Base-by-base conservation (phyloP, 2,797 vertebrate genomes). In the Cephalopachus bancanus region DNA sequence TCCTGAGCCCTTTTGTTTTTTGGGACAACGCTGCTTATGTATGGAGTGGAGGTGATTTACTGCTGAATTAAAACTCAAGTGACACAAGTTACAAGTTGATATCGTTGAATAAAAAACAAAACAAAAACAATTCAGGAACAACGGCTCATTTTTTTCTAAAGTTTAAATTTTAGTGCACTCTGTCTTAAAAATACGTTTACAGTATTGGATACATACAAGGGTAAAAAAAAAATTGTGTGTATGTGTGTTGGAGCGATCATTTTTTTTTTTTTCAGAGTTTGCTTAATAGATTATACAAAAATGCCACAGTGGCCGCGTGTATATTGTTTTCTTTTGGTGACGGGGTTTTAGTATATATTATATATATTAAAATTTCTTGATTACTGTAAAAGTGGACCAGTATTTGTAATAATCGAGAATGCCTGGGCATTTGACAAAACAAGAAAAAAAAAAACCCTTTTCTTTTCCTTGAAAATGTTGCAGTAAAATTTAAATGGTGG, bases 141-240 rank as follows among this genome's bases (percentile, higher is more conserved):
- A 99, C 98, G 99, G 98, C 99, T 99, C 98, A 98, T 99, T 99
- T 99, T 99, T 44, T 98, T 98, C 97, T 96, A 99, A 98, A 98
- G 98, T 99, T 98, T 99, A 99, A 99, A 44, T 44, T 99, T 99
- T 99, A 99, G 99, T 99, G 99, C 99, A 99, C 99, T 99, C 99
- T 99, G 99, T 99, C 99, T 99, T 99, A 99, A 99, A 98, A 99
- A 99, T 99, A 99, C 99, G 99, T 99, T 99, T 99, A 99, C 99
- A 99, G 99, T 99, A 99, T 99, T 99, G 99, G 99, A 99, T 99
- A 99, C 99, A 99, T 99, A 99, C 99, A 99, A 99, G 99, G 99
- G 99, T 99, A 99, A 99, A 99, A 99, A 98, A 44, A 98, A 99
- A 99, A 99, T 99, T 99, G 99, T 99, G 99, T 99, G 99, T 99